phyloP scores from a whole-genome alignment of 2,888 invertebrate genomes.

The Drosophila gaucha region DNA sequence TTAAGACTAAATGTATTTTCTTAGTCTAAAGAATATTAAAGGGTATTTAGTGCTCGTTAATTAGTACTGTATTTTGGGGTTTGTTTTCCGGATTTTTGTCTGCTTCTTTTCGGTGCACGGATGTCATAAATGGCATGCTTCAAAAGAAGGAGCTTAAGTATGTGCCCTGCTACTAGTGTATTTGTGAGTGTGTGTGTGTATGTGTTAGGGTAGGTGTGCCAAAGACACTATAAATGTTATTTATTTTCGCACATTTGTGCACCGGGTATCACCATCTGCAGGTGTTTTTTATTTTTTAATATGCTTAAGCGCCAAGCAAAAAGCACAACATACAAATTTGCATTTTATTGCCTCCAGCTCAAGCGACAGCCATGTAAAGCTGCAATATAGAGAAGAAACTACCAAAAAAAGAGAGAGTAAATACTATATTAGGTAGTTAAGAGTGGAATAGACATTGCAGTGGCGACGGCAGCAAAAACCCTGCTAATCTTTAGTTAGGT shows the following conservation, averaged over 20 bases:
- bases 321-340: slow-evolving; percentile 63
- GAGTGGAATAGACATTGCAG: neutral
- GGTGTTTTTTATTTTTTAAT: slow-evolving; percentile 76
- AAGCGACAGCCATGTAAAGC: slow-evolving; percentile 22
- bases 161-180: slow-evolving; percentile 28
- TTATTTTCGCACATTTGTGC: slow-evolving; percentile 64
- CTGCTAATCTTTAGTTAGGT: neutral
- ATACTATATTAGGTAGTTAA: neutral
- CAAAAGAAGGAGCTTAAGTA: slow-evolving; percentile 51
- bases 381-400: neutral
- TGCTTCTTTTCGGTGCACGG: slow-evolving; percentile 59
- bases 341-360: slow-evolving; percentile 58
- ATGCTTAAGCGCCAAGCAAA: slow-evolving; percentile 46
- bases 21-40: neutral
- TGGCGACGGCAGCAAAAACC: neutral
- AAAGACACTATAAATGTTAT: slow-evolving; percentile 72
- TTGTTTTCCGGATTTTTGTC: slow-evolving; percentile 20
- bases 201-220: slow-evolving; percentile 23
- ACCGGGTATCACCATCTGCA: slow-evolving; percentile 54
- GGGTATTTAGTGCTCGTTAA: slow-evolving; percentile 11
- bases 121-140: slow-evolving; percentile 79
- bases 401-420: neutral
- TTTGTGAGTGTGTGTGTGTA: slow-evolving; percentile 7
- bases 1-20: neutral
- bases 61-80: slow-evolving; percentile 1